Conservation (phyloP, 2,797 vertebrate species). For the Synaphobranchus kaupii region DNA sequence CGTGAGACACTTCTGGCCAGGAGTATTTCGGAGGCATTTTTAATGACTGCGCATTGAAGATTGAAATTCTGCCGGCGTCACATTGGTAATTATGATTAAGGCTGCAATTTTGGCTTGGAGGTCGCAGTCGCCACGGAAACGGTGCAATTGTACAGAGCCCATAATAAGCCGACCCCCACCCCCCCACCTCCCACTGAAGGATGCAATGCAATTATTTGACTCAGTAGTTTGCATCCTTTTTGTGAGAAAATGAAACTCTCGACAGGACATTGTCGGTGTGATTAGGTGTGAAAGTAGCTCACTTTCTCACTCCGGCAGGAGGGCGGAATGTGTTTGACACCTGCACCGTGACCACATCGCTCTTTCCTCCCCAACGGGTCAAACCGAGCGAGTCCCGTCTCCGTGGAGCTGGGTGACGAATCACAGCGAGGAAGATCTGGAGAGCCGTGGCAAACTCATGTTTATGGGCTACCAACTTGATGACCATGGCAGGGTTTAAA, state of each 20-base stretch:
- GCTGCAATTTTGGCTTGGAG: slow-evolving; percentile 60
- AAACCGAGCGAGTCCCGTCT: not conserved
- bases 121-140: slow-evolving; percentile 53
- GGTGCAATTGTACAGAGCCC: slow-evolving; percentile 44
- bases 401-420: not conserved
- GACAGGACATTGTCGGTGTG: slow-evolving; percentile 45
- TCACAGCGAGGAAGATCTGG: not conserved
- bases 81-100: slow-evolving; percentile 69
- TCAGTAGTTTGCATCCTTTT: slow-evolving; percentile 22
- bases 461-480: slow-evolving; percentile 14
- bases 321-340: slow-evolving; percentile 34
- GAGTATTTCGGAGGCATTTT: slow-evolving; percentile 53
- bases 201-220: slow-evolving; percentile 58
- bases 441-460: slow-evolving; percentile 27
- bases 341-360: not conserved
- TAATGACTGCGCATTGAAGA: slow-evolving; percentile 60
- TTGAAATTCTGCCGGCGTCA: slow-evolving; percentile 57
- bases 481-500: slow-evolving; percentile 18
- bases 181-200: slow-evolving; percentile 33
- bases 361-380: not conserved
- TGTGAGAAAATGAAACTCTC: slow-evolving; percentile 19
- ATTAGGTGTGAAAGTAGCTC: slow-evolving; percentile 47
- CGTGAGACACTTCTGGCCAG: slow-evolving; percentile 51
- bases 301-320: slow-evolving; percentile 37
- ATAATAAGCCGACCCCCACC: slow-evolving; percentile 40